phyloP scores from a whole-genome alignment of 23 tunicate genomes.

The Halocynthia roretzi region DNA sequence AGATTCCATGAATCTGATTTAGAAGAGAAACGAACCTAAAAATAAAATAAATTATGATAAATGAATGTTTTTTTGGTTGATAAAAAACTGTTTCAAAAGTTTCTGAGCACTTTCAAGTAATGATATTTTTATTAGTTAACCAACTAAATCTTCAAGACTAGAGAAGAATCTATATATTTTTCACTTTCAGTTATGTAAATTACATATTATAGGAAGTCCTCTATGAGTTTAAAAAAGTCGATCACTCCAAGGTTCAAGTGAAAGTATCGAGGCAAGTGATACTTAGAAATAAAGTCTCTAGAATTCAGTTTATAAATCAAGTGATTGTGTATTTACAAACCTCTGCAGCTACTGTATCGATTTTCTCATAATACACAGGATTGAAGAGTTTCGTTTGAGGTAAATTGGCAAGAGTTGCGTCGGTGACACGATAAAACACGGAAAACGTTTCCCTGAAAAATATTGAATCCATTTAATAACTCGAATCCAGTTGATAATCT shows the following conservation, averaged over 20 bases:
- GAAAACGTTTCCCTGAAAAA: slow-evolving; percentile 67
- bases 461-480: not conserved
- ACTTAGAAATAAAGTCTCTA: not conserved
- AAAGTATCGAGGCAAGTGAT: too few species aligned
- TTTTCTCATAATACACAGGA: slow-evolving; percentile 23
- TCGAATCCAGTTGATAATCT: not conserved
- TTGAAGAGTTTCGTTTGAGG: slow-evolving; percentile 7
- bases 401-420: not conserved
- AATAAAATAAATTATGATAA: not conserved
- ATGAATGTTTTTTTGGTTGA: not conserved
- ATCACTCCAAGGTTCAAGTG: too few species aligned
- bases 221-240: too few species aligned
- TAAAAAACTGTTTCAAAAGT: not conserved
- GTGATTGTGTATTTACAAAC: slow-evolving; percentile 1
- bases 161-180: not conserved
- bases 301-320: not conserved
- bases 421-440: slow-evolving; percentile 38
- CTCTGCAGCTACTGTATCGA: slow-evolving; percentile 89
- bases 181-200: too few species aligned
- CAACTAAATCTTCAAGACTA: not conserved
- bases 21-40: slow-evolving; percentile 22
- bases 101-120: not conserved
- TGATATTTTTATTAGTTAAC: not conserved
- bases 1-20: not conserved
- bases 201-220: too few species aligned